phyloP scores from a whole-genome alignment of 2,113 vertebrate species.

The Megaleporinus macrocephalus region DNA sequence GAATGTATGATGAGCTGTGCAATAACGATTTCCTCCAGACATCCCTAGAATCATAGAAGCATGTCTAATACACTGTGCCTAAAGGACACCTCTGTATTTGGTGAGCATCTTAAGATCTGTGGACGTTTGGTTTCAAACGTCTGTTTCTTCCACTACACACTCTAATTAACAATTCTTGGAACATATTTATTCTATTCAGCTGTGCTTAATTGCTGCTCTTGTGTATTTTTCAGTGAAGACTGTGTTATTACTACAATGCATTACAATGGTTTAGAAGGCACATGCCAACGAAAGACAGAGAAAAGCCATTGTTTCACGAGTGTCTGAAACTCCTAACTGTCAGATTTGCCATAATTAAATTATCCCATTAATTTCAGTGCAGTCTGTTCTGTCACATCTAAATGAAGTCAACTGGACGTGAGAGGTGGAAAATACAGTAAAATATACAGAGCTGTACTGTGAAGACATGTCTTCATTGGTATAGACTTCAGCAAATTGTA shows the following conservation, averaged over 20 bases:
- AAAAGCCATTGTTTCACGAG: constrained; percentile 32
- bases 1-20: neutral
- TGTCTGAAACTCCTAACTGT: constrained; percentile 31
- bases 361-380: constrained; percentile 36
- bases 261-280: constrained; percentile 17
- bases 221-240: constrained; percentile 10
- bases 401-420: constrained; percentile 18
- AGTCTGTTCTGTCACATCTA: constrained; percentile 21
- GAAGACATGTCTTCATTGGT: neutral
- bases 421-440: neutral
- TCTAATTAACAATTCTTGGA: constrained; percentile 1
- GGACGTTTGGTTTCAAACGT: neutral
- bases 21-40: neutral
- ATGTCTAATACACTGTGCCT: neutral
- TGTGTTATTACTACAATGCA: constrained; percentile 28
- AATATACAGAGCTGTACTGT: too few species aligned
- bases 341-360: constrained; percentile 40
- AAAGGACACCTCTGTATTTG: neutral
- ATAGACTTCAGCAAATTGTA: too few species aligned
- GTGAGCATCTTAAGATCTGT: neutral
- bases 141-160: neutral
- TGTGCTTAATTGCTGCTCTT: constrained; percentile 14
- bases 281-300: neutral
- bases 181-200: constrained; percentile 21
- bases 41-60: neutral